Evolutionary conservation across 2,113 vertebrate species (phyloP), one percentile per base, ranked within the genome.

Genomic region (Excalfactoria chinensis): DNA sequence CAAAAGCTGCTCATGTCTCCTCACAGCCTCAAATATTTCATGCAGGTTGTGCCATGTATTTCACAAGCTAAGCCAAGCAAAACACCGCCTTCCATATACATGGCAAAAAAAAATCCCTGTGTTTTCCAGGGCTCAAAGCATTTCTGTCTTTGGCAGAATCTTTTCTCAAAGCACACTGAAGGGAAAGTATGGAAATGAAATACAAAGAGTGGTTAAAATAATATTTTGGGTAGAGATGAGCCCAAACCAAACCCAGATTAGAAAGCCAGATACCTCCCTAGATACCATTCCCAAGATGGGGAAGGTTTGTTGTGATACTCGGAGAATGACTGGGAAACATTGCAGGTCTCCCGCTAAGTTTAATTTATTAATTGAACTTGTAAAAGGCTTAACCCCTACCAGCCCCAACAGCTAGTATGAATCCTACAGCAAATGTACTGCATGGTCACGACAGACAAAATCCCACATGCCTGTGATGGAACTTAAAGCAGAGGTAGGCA

Each of bases 21-120:
- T 93, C 69, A 48, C 16, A 26, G 85, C 96, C 93, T 96, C 96
- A 96, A 95, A 77, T 96, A 96, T 96, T 96, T 96, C 89, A 78
- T 94, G 93, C 96, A 95, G 91, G 96, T 95, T 93, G 75, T 96
- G 87, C 95, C 96, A 96, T 96, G 94, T 91, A 96, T 91, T 95
- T 96, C 51, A 78, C 48, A 78, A 93, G 58, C 35, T 71, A 86
- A 94, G 96, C 96, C 96, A 96, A 96, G 62, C 28, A 89, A 96
- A 96, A 96, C 85, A 96, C 43, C 0, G 18, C 85, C 95, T 94
- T 96, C 91, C 69, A 95, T 84, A 89, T 77, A 94, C 82, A 89
- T 2, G 2, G 84, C 34, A 95, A 93, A 93, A 93, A 94, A 86
- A 96, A 88, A 94, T 8, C 37, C 37, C 37, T 37, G 10, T 48